Evolutionary conservation across 2,888 invertebrate genomes (phyloP), one percentile per base, ranked within the genome.

Genomic region (Conus canariensis): DNA sequence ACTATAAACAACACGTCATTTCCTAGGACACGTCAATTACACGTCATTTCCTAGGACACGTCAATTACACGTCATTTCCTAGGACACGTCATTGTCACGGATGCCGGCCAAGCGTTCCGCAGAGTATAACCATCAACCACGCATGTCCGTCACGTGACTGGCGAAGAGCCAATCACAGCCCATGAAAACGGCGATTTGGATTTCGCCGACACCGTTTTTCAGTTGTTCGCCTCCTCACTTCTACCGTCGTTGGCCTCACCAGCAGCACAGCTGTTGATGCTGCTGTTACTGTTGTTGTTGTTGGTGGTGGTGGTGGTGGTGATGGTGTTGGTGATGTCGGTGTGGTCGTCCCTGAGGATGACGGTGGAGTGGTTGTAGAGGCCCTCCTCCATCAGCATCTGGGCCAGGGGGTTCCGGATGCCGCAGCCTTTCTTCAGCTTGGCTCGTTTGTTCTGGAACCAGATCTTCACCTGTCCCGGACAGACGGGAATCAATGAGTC

Each of bases 371-470:
- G 99, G 96, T 99, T 99, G 97, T 99, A 99, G 70, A 99, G 97
- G 0, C 99, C 99, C 96, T 99, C 98, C 0, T 98, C 98, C 98
- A 99, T 99, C 94, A 99, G 97, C 95, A 98, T 98, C 90, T 98
- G 96, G 0, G 99, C 99, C 90, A 99, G 97, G 0, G 98, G 98
- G 96, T 98, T 98, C 95, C 96, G 94, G 94, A 98, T 97, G 0
- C 97, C 97, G 25, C 88, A 90, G 0, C 98, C 91, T 96, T 99
- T 99, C 97, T 99, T 99, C 96, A 99, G 98, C 97, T 99, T 99
- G 92, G 99, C 99, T 22, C 99, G 97, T 96, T 99, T 99, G 97
- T 99, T 99, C 98, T 97, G 98, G 97, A 99, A 99, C 99, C 99
- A 99, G 96, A 99, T 99, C 97, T 99, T 99, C 94, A 97, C 99